Evolutionary conservation across 2,797 vertebrate genomes (phyloP).

Genomic region (Galago senegalensis): DNA sequence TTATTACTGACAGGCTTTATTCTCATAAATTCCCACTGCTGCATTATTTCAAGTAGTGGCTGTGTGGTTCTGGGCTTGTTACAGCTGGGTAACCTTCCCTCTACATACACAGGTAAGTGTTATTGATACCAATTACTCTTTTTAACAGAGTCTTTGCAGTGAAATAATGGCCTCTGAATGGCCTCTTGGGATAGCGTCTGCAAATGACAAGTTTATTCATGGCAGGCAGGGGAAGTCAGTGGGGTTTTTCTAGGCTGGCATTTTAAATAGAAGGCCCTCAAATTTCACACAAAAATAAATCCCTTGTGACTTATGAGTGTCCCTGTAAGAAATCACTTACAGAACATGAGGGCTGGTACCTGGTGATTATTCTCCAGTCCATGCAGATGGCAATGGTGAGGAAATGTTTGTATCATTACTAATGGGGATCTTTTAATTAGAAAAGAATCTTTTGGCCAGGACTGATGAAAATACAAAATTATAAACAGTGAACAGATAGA

Average conservation of each 20-base stretch:
- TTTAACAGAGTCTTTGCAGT: conserved; percentile 77
- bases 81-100: conserved; percentile 74
- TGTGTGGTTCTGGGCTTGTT: conserved; percentile 83
- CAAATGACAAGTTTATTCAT: conserved; percentile 54
- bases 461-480: neutral
- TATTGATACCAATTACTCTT: conserved; percentile 82
- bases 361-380: neutral
- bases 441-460: neutral
- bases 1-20: conserved; percentile 71
- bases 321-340: neutral
- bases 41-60: conserved; percentile 82
- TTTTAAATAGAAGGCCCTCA: conserved; percentile 69
- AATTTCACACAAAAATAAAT: conserved; percentile 38
- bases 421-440: neutral
- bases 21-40: conserved; percentile 82
- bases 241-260: conserved; percentile 16
- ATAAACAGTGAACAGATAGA: neutral
- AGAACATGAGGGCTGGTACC: neutral
- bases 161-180: conserved; percentile 76
- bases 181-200: conserved; percentile 60
- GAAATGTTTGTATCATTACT: neutral
- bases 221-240: conserved; percentile 62
- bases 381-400: neutral
- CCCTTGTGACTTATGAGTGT: neutral
- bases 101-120: conserved; percentile 88